Conservation (phyloP, 1,140 invertebrate genomes). For the Drosophila guanche region DNA sequence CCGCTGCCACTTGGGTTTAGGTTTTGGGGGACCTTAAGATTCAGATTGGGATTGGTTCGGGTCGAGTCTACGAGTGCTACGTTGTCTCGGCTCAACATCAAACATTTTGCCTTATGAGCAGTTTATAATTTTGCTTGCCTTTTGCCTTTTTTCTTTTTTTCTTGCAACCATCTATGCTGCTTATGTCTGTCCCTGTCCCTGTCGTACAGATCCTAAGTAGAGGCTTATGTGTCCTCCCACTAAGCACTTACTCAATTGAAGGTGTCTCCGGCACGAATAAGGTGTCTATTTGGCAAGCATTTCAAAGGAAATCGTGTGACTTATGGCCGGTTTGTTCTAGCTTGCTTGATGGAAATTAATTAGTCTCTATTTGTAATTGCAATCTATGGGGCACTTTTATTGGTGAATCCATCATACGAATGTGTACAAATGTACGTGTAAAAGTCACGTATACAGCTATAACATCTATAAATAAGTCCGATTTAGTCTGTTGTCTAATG, state of each 20-base stretch:
- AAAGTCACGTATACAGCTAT: too few relatives aligned
- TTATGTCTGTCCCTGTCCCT: constrained; percentile 26
- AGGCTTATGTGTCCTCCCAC: constrained; percentile 35
- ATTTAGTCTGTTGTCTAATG: too few relatives aligned
- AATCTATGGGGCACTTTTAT: background rate
- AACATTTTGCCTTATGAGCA: constrained; percentile 55
- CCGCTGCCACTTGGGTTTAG: background rate
- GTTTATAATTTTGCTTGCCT: constrained; percentile 63
- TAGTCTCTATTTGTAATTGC: constrained; percentile 3
- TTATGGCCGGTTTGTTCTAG: constrained; percentile 22
- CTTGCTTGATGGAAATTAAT: constrained; percentile 27
- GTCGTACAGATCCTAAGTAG: constrained; percentile 21
- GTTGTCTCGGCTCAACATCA: constrained; percentile 62
- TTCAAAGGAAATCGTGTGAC: constrained; percentile 42
- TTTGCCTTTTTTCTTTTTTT: constrained; percentile 29
- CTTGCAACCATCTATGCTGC: constrained; percentile 2
- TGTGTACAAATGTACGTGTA: too few relatives aligned
- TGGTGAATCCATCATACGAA: constrained; percentile 3
- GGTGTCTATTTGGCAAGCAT: constrained; percentile 43
- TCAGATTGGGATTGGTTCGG: constrained; percentile 22
- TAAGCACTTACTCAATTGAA: constrained; percentile 26
- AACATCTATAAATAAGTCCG: too few relatives aligned
- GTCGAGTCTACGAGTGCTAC: constrained; percentile 14
- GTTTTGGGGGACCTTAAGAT: constrained; percentile 7
- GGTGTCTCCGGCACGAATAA: constrained; percentile 28